Evolutionary conservation across 1,140 invertebrate genomes (phyloP).

Genomic region (Chrysomallon squamiferum): DNA sequence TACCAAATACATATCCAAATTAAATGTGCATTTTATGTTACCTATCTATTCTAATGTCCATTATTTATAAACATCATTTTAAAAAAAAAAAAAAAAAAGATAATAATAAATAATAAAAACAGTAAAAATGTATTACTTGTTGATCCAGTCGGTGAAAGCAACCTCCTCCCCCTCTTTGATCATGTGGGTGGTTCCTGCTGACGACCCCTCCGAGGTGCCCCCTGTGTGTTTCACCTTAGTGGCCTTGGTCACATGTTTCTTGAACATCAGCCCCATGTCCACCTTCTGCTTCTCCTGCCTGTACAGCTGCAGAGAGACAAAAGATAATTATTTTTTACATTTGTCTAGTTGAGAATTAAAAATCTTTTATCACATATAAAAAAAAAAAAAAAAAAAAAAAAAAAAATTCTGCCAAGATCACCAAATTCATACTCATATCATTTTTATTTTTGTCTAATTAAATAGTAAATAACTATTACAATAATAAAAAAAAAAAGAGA

Average conservation of each 20-base stretch:
- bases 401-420: not conserved
- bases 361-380: no score
- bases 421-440: no score
- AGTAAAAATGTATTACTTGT: constrained; percentile 72
- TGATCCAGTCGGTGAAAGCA: constrained; percentile 99
- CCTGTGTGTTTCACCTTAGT: constrained; percentile 91
- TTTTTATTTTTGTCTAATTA: not conserved
- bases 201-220: constrained; percentile 93
- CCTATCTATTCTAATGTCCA: no score
- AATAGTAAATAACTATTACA: not conserved
- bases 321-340: no score
- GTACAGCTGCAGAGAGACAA: constrained; percentile 74
- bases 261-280: constrained; percentile 90
- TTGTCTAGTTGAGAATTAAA: no score
- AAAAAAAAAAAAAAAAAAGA: no score
- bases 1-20: no score
- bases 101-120: no score
- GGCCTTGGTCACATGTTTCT: constrained; percentile 89
- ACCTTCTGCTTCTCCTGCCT: constrained; percentile 82
- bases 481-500: not conserved
- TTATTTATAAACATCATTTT: no score
- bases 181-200: constrained; percentile 80
- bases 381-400: not conserved
- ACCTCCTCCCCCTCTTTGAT: constrained; percentile 89
- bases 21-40: no score